phyloP scores from a whole-genome alignment of 2,888 invertebrate species.

The Saturnia pavonia region DNA sequence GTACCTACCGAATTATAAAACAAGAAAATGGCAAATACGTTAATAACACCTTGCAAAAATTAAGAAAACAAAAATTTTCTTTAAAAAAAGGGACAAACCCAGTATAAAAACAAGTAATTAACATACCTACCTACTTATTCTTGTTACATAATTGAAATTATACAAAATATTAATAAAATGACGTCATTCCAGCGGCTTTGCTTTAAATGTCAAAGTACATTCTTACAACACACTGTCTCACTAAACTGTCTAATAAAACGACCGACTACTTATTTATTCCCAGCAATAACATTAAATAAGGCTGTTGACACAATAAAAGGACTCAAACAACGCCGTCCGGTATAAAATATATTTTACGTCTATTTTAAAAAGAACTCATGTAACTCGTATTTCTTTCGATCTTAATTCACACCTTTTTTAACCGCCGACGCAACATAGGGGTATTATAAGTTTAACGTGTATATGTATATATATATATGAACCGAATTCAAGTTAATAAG shows the following conservation, averaged over 20 bases:
- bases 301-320: conserved; percentile 17
- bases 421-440: too few species aligned
- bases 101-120: too few species aligned
- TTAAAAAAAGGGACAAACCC: too few species aligned
- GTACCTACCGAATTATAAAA: too few species aligned
- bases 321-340: conserved; percentile 5
- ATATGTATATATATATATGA: too few species aligned
- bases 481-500: too few species aligned
- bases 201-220: conserved; percentile 10
- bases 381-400: background rate
- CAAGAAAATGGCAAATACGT: too few species aligned
- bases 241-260: conserved; percentile 12
- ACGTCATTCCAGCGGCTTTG: background rate
- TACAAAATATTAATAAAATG: background rate
- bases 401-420: background rate
- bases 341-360: conserved; percentile 10
- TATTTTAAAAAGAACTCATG: conserved; percentile 13
- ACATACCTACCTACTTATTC: background rate
- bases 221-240: background rate
- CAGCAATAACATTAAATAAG: conserved; percentile 18
- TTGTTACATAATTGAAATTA: background rate
- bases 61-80: too few species aligned
- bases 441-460: too few species aligned
- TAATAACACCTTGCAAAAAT: too few species aligned
- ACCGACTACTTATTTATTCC: conserved; percentile 5